Evolutionary conservation across 2,113 vertebrate species (phyloP), one percentile per base, ranked within the genome.

Genomic region (Gobiocypris rarus): DNA sequence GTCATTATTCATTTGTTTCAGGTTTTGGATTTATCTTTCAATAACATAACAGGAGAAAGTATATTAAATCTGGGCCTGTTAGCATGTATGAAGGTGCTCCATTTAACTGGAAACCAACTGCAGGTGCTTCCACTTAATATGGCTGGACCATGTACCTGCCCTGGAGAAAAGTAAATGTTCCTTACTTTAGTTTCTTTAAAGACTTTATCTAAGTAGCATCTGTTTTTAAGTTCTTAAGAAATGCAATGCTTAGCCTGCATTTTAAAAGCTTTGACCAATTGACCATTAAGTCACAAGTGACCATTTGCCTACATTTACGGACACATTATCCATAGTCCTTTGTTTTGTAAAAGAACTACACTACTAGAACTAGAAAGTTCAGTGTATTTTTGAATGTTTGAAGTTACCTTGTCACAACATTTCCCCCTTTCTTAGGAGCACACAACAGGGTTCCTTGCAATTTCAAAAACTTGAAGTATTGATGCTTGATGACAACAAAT

Each of bases 11-110:
- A 78, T 87, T 78, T 67, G 17, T 52, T 17, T 17, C 86, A 97
- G 96, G 89, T 94, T 81, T 89, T 98, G 92, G 94, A 97, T 90
- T 92, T 98, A 82, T 96, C 96, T 76, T 97, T 94, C 89, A 98
- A 98, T 88, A 92, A 83, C 74, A 86, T 97, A 84, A 93, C 91
- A 34, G 84, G 89, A 1, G 91, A 94, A 69, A 93, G 90, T 59
- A 56, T 97, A 48, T 75, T 89, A 85, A 87, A 89, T 0, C 63
- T 97, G 65, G 92, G 96, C 74, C 70, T 86, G 41, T 90, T 97
- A 61, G 90, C 94, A 8, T 87, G n/a, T 52, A 94, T 98, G 50
- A 94, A 94, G 86, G 92, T 94, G 24, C 94, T 97, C 89, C 91
- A 93, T 78, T 93, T 98, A 74, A 95, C 94, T 0, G 96, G 94